Evolutionary conservation across 2,888 invertebrate genomes (phyloP).

Genomic region (Leucania comma): DNA sequence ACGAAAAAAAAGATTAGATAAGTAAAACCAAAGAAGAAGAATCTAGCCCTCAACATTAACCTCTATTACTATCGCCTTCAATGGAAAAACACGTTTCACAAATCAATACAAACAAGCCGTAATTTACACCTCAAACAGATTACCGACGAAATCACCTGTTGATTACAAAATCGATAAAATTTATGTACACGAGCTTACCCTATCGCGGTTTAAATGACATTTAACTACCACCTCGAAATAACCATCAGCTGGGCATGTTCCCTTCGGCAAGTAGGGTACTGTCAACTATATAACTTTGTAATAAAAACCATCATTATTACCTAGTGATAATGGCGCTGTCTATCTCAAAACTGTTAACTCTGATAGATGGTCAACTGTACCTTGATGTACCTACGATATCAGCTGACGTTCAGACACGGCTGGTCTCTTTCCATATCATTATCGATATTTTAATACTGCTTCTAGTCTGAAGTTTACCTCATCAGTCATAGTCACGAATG

Average conservation of each 20-base stretch:
- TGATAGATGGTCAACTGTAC: background rate
- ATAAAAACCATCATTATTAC: background rate
- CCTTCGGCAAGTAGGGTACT: background rate
- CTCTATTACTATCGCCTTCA: background rate
- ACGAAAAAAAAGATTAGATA: too few species aligned
- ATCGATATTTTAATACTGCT: constrained; percentile 6
- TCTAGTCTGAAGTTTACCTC: constrained; percentile 10
- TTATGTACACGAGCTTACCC: background rate
- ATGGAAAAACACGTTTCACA: constrained; percentile 27
- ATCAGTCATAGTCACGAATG: constrained; percentile 9
- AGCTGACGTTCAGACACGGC: background rate
- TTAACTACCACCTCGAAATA: background rate
- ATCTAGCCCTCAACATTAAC: background rate
- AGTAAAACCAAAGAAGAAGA: background rate
- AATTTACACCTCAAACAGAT: constrained; percentile 43
- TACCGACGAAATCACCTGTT: constrained; percentile 47
- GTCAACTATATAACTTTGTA: background rate
- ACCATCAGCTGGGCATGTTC: constrained; percentile 16
- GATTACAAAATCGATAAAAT: constrained; percentile 54
- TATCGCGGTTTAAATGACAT: constrained; percentile 31
- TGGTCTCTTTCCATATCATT: constrained; percentile 4
- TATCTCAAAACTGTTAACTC: background rate
- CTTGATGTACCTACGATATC: constrained; percentile 7
- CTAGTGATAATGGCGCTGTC: background rate
- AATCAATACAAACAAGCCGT: constrained; percentile 39